phyloP scores from a whole-genome alignment of 2,113 vertebrate species.

The Stegostoma tigrinum region DNA sequence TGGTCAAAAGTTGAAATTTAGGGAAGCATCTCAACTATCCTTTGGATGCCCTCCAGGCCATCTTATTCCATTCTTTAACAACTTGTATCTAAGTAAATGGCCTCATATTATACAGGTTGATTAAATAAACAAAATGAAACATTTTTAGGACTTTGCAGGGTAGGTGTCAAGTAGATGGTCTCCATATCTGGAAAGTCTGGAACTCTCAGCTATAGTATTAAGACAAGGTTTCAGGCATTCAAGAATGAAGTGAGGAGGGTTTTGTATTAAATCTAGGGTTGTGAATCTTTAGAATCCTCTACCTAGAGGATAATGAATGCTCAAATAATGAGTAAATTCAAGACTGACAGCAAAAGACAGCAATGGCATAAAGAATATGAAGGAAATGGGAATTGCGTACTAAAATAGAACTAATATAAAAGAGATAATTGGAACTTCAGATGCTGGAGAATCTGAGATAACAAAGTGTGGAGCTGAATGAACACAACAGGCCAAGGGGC shows the following conservation, averaged over 20 bases:
- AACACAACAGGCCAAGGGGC: too few relatives aligned
- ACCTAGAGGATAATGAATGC: neutral
- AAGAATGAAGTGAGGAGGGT: neutral
- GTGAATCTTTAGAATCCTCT: too few relatives aligned
- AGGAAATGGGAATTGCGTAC: neutral
- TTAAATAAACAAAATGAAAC: neutral
- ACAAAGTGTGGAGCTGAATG: too few relatives aligned
- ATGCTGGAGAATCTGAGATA: too few relatives aligned
- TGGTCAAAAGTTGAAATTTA: neutral
- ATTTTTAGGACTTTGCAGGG: neutral
- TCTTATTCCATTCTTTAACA: neutral
- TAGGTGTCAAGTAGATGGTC: neutral
- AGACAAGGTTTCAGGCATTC: neutral
- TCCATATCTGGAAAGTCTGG: neutral
- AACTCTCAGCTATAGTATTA: neutral
- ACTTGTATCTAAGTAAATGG: neutral
- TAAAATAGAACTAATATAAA: neutral
- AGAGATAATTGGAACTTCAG: too few relatives aligned
- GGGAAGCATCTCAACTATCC: neutral
- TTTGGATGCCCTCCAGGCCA: neutral
- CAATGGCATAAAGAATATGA: neutral
- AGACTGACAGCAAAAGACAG: neutral
- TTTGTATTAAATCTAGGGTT: neutral
- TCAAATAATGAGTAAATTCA: neutral
- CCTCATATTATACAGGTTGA: neutral